These are phyloP conservation scores for Drosophila bifasciata DNA, from an alignment of 1,140 invertebrate genomes.

Conservation along the genomic window DNA sequence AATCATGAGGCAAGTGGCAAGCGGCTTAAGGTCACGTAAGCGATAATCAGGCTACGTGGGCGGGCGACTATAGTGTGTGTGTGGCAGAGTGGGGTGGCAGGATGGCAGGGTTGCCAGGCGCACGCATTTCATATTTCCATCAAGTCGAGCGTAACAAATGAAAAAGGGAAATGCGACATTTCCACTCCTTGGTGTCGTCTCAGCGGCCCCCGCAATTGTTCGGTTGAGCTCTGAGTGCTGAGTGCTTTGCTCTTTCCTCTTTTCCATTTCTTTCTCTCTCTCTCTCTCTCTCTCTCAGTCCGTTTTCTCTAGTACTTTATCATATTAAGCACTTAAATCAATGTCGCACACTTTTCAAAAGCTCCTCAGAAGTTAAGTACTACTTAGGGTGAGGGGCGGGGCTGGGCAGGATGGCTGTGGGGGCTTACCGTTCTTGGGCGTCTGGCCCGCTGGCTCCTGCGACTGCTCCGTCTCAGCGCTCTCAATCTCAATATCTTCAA, in stretches of 20 bases:
- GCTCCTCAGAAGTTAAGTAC: slow-evolving; percentile 58
- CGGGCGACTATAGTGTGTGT: neutral
- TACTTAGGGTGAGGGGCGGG: slow-evolving; percentile 24
- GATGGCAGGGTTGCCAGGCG: slow-evolving; percentile 58
- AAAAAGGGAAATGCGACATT: slow-evolving; percentile 82
- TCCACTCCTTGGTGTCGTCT: slow-evolving; percentile 32
- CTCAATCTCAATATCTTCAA: slow-evolving; percentile 66
- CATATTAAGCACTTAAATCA: slow-evolving; percentile 82
- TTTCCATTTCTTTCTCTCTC: neutral
- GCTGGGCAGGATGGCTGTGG: neutral
- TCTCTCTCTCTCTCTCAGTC: slow-evolving; percentile 9
- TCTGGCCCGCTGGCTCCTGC: slow-evolving; percentile 41
- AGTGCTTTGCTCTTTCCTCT: slow-evolving; percentile 47
- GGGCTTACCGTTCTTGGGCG: slow-evolving; percentile 83
- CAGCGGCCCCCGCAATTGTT: slow-evolving; percentile 25
- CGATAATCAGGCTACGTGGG: slow-evolving; percentile 70
- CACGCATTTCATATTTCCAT: slow-evolving; percentile 47
- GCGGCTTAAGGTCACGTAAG: slow-evolving; percentile 72
- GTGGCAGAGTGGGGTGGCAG: neutral
- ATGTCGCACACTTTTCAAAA: slow-evolving; percentile 65
- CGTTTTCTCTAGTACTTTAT: slow-evolving; percentile 61
- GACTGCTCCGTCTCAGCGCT: slow-evolving; percentile 42
- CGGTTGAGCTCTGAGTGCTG: slow-evolving; percentile 56
- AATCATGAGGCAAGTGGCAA: slow-evolving; percentile 51
- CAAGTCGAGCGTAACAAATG: slow-evolving; percentile 80